Evolutionary conservation across 2,113 vertebrate genomes (phyloP).

Genomic region (Halcyon malimbica): DNA sequence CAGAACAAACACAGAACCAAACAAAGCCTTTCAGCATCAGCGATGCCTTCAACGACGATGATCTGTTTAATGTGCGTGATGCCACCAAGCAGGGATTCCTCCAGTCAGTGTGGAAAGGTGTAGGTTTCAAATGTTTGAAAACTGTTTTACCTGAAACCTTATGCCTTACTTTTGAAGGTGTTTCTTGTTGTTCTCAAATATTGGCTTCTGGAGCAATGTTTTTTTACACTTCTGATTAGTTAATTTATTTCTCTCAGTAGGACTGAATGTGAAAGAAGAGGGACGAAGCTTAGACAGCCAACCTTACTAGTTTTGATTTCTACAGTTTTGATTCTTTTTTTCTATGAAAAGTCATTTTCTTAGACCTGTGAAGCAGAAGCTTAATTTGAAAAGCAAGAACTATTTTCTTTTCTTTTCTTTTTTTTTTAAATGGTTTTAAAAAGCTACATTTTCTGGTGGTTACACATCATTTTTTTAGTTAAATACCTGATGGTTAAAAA

Average conservation of each 20-base stretch:
- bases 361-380: not conserved
- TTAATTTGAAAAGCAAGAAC: not conserved
- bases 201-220: not conserved
- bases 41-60: not conserved
- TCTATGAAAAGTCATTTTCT: not conserved
- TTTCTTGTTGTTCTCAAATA: not conserved
- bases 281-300: not conserved
- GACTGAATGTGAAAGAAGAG: not conserved
- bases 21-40: not conserved
- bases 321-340: not conserved
- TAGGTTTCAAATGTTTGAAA: not conserved
- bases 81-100: not conserved
- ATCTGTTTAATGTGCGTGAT: not conserved
- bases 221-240: not conserved
- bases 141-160: not conserved
- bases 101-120: not conserved
- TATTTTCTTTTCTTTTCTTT: not conserved
- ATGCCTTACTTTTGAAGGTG: not conserved
- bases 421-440: not conserved
- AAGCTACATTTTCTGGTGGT: not conserved
- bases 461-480: not conserved
- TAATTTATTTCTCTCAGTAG: constrained; percentile 13
- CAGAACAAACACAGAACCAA: not conserved
- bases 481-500: not conserved
- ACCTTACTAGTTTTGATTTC: not conserved